Evolutionary conservation across 1,140 invertebrate genomes (phyloP), one percentile per base, ranked within the genome.

Genomic region (Paralvinella palmiformis): DNA sequence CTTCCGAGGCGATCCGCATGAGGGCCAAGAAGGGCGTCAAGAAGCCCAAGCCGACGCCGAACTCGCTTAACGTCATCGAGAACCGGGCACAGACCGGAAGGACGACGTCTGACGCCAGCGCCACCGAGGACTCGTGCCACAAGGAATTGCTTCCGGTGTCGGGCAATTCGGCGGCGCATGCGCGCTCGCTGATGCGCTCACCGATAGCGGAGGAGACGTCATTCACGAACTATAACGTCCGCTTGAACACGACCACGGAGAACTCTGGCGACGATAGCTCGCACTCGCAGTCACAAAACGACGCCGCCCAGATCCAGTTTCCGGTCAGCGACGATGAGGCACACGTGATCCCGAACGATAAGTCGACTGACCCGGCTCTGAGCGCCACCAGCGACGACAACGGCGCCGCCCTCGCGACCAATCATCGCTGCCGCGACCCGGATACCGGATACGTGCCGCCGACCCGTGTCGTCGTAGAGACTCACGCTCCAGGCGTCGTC

Each of bases 71-170:
- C 20, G 32, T 24, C 7, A 41, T 22, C 35, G 32, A 58, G n/a
- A 52, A 44, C 31, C 22, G 29, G 29, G 59, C 37, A n/a, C 27
- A 15, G 50, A 50, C 52, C 10, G 44, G 64, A 44, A 45, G 31
- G 41, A 63, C 41, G 17, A 32, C 53, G 3, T 41, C 63, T 20
- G 50, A 67, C 32, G 52, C 31, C 36, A 58, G 36, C 17, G 89
- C 93, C 68, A 92, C 93, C 77, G 91, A 93, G 81, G 94, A 94
- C 78, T 85, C 92, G 57, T 88, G 89, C 37, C 88, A 90, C 73
- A 91, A 90, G 0, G 80, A 84, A 76, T 83, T 88, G 69, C 84
- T 92, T 70, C 88, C 89, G 31, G 91, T 92, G 88, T 62, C 69
- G 68, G 35, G 61, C 66, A 5, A 59, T 22, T n/a, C 57, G 52